Percentiles rank a stretch among this genome's conserved stretches.
phyloP scores from a whole-genome alignment of 2,113 vertebrate genomes.

The Callopanchax toddi region DNA sequence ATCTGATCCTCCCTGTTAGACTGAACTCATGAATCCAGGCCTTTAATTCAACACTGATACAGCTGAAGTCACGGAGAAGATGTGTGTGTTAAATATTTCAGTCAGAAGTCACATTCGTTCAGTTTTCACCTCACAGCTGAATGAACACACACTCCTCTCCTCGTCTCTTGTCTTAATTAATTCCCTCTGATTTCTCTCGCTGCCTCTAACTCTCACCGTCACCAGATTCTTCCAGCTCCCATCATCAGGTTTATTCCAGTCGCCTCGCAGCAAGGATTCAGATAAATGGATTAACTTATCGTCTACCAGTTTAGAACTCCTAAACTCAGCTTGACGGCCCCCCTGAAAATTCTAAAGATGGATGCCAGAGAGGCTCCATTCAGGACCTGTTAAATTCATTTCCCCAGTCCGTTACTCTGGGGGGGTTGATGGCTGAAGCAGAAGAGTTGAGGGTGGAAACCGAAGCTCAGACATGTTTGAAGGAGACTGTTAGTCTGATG shows the following conservation, averaged over 20 bases:
- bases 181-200: constrained; percentile 11
- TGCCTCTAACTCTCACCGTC: constrained; percentile 18
- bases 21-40: background rate
- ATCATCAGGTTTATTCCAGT: constrained; percentile 41
- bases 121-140: constrained; percentile 3
- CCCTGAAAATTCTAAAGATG: constrained; percentile 58
- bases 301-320: constrained; percentile 55
- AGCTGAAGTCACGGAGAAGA: background rate
- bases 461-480: background rate
- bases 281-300: constrained; percentile 70
- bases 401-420: constrained; percentile 32
- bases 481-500: background rate
- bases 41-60: background rate
- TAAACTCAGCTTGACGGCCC: constrained; percentile 59
- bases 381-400: constrained; percentile 48
- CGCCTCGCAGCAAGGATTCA: constrained; percentile 55
- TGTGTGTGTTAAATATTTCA: background rate
- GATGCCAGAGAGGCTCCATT: constrained; percentile 49
- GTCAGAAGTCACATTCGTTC: background rate
- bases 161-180: constrained; percentile 19
- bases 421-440: constrained; percentile 21
- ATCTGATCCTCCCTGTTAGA: background rate
- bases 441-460: constrained; percentile 12
- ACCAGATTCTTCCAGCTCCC: constrained; percentile 33
- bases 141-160: background rate